Conservation (phyloP, 2,113 vertebrate species). For the Heptranchias perlo region DNA sequence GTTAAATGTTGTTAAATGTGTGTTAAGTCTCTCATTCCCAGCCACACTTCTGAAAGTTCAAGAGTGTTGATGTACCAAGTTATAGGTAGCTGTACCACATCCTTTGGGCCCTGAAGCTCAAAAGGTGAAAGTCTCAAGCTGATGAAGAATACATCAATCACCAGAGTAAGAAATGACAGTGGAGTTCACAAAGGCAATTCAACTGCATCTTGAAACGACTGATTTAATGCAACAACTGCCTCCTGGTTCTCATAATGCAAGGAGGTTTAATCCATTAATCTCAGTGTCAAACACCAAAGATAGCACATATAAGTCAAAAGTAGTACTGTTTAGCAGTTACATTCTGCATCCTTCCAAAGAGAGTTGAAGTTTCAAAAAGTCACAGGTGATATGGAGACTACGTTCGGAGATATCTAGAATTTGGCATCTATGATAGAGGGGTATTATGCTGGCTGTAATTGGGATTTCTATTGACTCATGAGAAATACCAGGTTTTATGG, state of each 20-base stretch:
- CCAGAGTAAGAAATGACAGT: not conserved
- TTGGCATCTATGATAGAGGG: not conserved
- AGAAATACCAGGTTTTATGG: not conserved
- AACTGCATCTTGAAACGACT: not conserved
- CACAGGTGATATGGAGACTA: not conserved
- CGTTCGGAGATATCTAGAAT: not conserved
- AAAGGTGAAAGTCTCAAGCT: too few relatives aligned
- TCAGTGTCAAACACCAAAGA: not conserved
- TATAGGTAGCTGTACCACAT: not conserved
- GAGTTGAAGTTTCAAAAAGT: not conserved
- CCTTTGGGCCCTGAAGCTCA: not conserved
- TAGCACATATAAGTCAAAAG: not conserved
- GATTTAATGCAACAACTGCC: not conserved
- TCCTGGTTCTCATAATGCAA: not conserved
- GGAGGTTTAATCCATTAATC: not conserved
- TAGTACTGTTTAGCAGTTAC: not conserved
- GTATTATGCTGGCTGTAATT: not conserved
- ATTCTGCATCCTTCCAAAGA: not conserved
- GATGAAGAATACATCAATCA: not conserved
- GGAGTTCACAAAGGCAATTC: not conserved
- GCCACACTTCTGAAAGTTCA: not conserved
- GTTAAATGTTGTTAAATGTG: not conserved
- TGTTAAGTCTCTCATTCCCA: not conserved
- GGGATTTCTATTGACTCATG: not conserved
- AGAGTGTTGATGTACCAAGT: not conserved